These are phyloP conservation scores for Fragum whitleyi DNA, from an alignment of 2,888 invertebrate genomes.

Conservation along the genomic window DNA sequence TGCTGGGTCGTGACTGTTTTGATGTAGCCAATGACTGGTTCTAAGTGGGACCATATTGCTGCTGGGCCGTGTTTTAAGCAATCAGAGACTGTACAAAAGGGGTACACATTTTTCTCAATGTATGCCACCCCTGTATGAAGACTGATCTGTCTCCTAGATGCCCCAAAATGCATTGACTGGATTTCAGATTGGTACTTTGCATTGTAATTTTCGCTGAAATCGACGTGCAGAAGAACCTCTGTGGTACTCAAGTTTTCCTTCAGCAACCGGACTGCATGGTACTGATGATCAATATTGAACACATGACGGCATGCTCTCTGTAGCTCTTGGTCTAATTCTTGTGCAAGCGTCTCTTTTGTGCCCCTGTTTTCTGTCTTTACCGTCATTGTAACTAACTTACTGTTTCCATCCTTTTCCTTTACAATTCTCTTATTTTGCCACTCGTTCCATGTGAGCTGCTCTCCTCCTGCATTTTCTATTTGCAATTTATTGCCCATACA, in stretches of 20 bases:
- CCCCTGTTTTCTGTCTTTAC: not conserved
- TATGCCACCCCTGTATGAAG: constrained; percentile 14
- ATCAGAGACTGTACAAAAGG: constrained; percentile 13
- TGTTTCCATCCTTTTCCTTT: not conserved
- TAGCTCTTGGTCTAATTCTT: constrained; percentile 30
- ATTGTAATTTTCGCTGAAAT: constrained; percentile 12
- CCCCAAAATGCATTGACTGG: constrained; percentile 28
- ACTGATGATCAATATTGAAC: too few species aligned
- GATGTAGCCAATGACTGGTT: constrained; percentile 2
- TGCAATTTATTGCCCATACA: not conserved
- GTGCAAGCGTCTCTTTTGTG: not conserved
- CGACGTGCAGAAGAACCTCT: not conserved
- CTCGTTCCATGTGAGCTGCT: not conserved
- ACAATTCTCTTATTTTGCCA: not conserved
- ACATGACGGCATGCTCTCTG: constrained; percentile 28
- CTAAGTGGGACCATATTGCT: constrained; percentile 31
- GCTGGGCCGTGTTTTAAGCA: constrained; percentile 23
- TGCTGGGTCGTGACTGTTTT: not conserved
- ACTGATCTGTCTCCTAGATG: constrained; percentile 6
- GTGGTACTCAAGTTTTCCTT: not conserved
- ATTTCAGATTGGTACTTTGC: not conserved
- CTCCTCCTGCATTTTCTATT: not conserved
- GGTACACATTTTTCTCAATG: not conserved
- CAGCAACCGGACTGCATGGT: constrained; percentile 43
- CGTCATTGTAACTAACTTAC: not conserved